A percentile compares a stretch with the other conserved stretches of the same genome.
phyloP scores from a whole-genome alignment of 2,888 invertebrate species.

The Philopedon plagiatum region DNA sequence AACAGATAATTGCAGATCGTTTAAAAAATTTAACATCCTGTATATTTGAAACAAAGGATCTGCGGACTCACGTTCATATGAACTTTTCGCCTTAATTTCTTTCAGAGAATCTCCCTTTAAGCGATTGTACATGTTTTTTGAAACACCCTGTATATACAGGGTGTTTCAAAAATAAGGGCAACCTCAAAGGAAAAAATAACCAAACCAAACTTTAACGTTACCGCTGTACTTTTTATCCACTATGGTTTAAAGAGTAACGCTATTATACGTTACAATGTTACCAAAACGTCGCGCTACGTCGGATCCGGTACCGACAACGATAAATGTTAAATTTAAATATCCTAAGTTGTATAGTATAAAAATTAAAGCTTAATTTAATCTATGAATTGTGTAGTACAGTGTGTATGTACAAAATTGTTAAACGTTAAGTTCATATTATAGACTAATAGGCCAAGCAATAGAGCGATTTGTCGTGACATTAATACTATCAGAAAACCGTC shows the following conservation, averaged over 20 bases:
- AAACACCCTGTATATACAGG: no score
- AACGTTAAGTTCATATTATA: background rate
- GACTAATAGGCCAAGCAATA: no score
- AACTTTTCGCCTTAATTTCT: no score
- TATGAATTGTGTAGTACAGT: slow-evolving; percentile 20
- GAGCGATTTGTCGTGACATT: no score
- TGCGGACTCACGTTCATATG: no score
- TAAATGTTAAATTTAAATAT: slow-evolving; percentile 18
- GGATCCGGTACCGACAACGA: slow-evolving; percentile 17
- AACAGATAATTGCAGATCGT: no score
- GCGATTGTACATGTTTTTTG: no score
- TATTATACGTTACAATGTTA: slow-evolving; percentile 17
- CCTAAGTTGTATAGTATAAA: slow-evolving; percentile 26
- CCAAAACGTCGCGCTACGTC: slow-evolving; percentile 1
- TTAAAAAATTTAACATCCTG: no score
- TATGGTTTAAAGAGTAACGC: background rate
- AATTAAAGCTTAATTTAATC: slow-evolving; percentile 25
- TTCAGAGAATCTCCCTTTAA: no score
- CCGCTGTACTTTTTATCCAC: slow-evolving; percentile 20
- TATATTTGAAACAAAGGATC: no score
- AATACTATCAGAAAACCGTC: no score
- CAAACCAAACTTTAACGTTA: slow-evolving; percentile 13
- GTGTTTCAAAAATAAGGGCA: no score
- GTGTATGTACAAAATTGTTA: slow-evolving; percentile 8
- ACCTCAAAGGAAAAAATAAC: slow-evolving; percentile 21